A percentile compares a stretch with the other conserved stretches of the same genome.
Evolutionary conservation across 2,797 vertebrate species (phyloP).

Genomic region (Calcarius lapponicus): DNA sequence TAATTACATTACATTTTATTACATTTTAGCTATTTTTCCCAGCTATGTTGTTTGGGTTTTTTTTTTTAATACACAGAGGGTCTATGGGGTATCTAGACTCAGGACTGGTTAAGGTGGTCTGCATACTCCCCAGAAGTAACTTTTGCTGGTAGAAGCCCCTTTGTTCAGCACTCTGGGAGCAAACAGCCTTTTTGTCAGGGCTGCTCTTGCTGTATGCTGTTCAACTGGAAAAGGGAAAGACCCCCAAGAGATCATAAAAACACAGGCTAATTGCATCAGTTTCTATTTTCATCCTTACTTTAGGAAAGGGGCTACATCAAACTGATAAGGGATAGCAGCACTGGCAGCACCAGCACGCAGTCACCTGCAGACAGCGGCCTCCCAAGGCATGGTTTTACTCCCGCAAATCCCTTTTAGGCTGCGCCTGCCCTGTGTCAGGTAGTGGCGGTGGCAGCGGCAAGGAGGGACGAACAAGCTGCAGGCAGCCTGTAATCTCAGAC

Average conservation of each 20-base stretch:
- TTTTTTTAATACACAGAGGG: neutral
- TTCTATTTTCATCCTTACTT: neutral
- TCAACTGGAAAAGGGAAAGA: neutral
- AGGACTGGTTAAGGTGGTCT: neutral
- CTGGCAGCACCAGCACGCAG: neutral
- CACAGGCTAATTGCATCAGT: neutral
- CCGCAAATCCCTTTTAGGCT: neutral
- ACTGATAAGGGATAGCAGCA: neutral
- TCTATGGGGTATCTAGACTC: neutral
- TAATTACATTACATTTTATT: no score
- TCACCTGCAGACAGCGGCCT: neutral
- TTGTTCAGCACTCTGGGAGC: neutral
- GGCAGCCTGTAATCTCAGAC: neutral
- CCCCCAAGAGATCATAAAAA: neutral
- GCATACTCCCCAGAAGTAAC: neutral
- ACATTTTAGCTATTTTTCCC: neutral
- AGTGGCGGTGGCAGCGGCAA: neutral
- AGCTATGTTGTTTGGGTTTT: neutral
- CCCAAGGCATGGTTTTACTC: neutral
- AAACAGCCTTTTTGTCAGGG: neutral
- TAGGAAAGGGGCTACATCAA: neutral
- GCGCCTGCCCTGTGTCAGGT: neutral
- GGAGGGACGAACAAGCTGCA: neutral
- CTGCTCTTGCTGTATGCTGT: accelerated
- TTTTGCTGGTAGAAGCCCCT: neutral